Percentiles rank a stretch among this genome's conserved stretches.
These are phyloP conservation scores for Squalus acanthias DNA, from an alignment of 2,797 vertebrate species.

Conservation along the genomic window DNA sequence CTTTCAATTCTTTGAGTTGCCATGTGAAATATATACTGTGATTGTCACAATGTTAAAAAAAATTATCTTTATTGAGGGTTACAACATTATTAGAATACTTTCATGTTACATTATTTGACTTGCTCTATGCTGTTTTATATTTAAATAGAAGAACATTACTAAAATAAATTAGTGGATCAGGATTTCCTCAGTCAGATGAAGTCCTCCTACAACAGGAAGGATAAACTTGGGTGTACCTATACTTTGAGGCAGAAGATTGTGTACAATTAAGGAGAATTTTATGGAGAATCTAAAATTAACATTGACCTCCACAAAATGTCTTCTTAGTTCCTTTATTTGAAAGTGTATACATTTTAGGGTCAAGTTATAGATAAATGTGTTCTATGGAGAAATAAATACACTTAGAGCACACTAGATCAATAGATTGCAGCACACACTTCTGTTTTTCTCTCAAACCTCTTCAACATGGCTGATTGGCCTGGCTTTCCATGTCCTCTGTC, in stretches of 20 bases:
- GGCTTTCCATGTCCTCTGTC: background rate
- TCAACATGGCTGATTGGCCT: background rate
- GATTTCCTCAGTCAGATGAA: background rate
- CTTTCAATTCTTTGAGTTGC: background rate
- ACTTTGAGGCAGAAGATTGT: background rate
- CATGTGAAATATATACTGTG: slow-evolving; percentile 8
- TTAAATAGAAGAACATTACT: background rate
- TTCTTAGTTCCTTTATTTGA: background rate
- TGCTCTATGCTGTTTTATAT: background rate
- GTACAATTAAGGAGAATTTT: background rate
- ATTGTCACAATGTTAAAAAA: slow-evolving; percentile 1
- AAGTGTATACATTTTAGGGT: background rate
- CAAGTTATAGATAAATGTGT: background rate
- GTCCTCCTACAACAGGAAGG: background rate
- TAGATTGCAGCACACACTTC: background rate
- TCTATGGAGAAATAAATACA: background rate
- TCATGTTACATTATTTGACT: slow-evolving; percentile 5
- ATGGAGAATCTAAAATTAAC: background rate
- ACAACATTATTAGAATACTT: background rate
- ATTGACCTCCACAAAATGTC: background rate
- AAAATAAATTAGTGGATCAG: background rate
- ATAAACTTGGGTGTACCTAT: background rate
- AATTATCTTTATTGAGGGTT: background rate
- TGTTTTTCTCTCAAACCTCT: background rate
- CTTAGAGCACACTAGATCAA: background rate